Conservation (phyloP, 2,888 invertebrate genomes). For the Tiliacea citrago region DNA sequence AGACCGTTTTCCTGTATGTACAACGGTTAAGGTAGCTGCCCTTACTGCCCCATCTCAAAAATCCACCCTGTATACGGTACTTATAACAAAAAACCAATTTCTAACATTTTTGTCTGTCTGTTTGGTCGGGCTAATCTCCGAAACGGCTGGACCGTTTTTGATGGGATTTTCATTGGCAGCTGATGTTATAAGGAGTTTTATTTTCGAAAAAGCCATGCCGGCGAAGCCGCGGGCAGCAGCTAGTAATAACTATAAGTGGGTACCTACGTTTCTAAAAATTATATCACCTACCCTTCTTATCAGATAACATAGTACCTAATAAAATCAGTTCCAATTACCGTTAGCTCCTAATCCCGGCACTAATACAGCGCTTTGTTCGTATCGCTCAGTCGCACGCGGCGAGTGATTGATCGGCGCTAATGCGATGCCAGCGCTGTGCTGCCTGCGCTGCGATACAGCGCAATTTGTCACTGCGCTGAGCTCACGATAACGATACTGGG, state of each 20-base stretch:
- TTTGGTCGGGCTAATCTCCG: too few species aligned
- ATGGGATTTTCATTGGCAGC: too few species aligned
- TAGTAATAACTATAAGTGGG: background rate
- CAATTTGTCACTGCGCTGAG: slow-evolving; percentile 48
- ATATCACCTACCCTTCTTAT: background rate
- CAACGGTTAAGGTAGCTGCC: too few species aligned
- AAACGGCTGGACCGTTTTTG: too few species aligned
- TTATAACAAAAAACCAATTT: too few species aligned
- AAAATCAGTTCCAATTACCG: slow-evolving; percentile 38
- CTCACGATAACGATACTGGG: slow-evolving; percentile 42
- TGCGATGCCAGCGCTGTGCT: slow-evolving; percentile 49
- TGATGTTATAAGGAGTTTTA: too few species aligned
- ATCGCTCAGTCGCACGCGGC: slow-evolving; percentile 71
- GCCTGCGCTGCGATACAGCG: slow-evolving; percentile 28
- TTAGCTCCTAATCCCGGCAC: slow-evolving; percentile 11
- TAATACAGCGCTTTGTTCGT: slow-evolving; percentile 40
- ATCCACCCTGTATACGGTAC: too few species aligned
- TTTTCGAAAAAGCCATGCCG: too few species aligned
- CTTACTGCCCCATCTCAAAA: too few species aligned
- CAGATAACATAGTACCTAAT: slow-evolving; percentile 26
- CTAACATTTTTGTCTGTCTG: too few species aligned
- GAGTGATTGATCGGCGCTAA: slow-evolving; percentile 78
- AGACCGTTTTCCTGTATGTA: too few species aligned
- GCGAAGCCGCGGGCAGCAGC: too few species aligned
- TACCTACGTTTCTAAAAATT: background rate